phyloP scores from a whole-genome alignment of 30 jellyfish, hydroid and myxozoan genomes.

The Phacellophora camtschatica region DNA sequence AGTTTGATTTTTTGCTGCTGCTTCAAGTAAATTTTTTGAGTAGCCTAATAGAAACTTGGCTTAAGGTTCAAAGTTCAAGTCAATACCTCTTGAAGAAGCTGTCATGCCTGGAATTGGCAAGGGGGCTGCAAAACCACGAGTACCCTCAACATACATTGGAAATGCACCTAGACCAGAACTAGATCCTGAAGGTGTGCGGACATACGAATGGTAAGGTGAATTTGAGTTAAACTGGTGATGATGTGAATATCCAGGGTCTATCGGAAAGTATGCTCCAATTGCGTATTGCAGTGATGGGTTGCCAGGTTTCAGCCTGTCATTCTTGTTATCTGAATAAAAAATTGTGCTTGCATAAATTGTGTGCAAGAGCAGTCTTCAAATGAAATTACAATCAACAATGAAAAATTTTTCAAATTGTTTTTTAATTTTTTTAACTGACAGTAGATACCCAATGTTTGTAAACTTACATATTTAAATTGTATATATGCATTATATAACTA shows the following conservation, averaged over 20 bases:
- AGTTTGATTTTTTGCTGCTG: too few relatives aligned
- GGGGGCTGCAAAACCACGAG: constrained; percentile 60
- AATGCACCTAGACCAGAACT: constrained; percentile 34
- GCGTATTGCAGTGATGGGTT: constrained; percentile 54
- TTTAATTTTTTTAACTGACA: too few relatives aligned
- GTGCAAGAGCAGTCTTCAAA: too few relatives aligned
- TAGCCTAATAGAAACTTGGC: too few relatives aligned
- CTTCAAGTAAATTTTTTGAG: too few relatives aligned
- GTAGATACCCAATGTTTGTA: too few relatives aligned
- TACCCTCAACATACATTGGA: constrained; percentile 72
- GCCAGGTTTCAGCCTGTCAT: constrained; percentile 59
- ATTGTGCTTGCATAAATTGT: too few relatives aligned
- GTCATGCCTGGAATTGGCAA: constrained; percentile 69
- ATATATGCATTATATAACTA: too few relatives aligned
- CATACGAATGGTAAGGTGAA: constrained; percentile 49
- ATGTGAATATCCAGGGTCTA: constrained; percentile 36
- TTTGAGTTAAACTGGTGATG: constrained; percentile 25
- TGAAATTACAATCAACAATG: too few relatives aligned
- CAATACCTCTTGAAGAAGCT: constrained; percentile 52
- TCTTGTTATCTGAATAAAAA: constrained; percentile 34
- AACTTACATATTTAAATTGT: too few relatives aligned
- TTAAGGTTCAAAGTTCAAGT: too few relatives aligned
- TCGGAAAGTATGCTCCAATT: constrained; percentile 52
- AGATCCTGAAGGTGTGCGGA: constrained; percentile 51
- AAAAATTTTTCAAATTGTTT: too few relatives aligned